Evolutionary conservation across 2,113 vertebrate genomes (phyloP).

Genomic region (Daubentonia madagascariensis): DNA sequence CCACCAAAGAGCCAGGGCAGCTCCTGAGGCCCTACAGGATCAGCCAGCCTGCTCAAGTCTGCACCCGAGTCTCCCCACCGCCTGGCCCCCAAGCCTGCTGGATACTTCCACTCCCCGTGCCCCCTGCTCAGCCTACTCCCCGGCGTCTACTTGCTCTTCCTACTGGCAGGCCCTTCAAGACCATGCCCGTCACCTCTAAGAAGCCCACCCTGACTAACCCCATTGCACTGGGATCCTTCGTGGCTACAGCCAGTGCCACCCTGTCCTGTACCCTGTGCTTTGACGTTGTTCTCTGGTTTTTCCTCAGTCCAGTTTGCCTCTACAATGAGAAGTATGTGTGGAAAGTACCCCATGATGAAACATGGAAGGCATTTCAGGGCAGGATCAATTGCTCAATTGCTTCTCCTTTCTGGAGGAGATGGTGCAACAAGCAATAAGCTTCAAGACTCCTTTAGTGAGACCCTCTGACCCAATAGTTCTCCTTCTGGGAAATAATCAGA

Average conservation of each 20-base stretch:
- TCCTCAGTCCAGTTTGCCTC: not conserved
- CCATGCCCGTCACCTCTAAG: not conserved
- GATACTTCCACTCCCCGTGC: not conserved
- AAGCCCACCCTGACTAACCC: not conserved
- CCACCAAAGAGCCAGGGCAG: rapidly evolving
- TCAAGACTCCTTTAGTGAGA: not conserved
- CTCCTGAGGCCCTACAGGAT: not conserved
- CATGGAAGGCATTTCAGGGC: not conserved
- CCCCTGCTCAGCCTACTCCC: not conserved
- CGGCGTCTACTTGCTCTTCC: not conserved
- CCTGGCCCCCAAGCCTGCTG: rapidly evolving
- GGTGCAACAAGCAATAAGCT: not conserved
- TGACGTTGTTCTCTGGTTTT: not conserved
- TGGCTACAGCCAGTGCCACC: not conserved
- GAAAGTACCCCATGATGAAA: not conserved
- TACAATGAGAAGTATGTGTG: not conserved
- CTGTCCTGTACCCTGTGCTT: not conserved
- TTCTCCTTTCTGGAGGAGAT: not conserved
- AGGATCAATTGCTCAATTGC: too few species aligned
- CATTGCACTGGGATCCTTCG: not conserved
- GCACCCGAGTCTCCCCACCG: not conserved
- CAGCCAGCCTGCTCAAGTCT: not conserved
- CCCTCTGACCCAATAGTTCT: not conserved
- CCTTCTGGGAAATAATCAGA: not conserved
- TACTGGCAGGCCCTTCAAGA: not conserved